Evolutionary conservation across 37 sponge, comb jelly and placozoan species (phyloP).

Genomic region (Petrosia ficiformis): DNA sequence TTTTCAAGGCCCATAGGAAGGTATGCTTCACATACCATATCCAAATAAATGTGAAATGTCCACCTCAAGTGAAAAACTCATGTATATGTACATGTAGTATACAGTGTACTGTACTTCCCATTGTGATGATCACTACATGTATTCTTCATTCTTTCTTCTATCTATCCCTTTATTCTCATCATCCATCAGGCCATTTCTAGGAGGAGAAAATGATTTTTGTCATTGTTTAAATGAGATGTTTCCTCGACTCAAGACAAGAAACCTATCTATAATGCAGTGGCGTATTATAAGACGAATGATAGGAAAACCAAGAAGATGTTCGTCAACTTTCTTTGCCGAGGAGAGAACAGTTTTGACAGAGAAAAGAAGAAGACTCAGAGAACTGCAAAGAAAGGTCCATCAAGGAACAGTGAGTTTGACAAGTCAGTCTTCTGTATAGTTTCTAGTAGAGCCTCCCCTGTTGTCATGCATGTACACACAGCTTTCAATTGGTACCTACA

Average conservation of each 20-base stretch:
- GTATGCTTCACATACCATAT: too few species aligned
- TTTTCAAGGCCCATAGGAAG: too few species aligned
- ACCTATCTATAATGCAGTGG: conserved; percentile 82
- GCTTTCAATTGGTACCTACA: background rate
- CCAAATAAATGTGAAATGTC: too few species aligned
- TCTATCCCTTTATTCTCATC: too few species aligned
- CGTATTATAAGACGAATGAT: conserved; percentile 68
- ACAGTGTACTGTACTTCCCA: too few species aligned
- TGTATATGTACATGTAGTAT: too few species aligned
- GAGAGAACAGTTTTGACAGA: conserved; percentile 70
- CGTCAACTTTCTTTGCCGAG: conserved; percentile 71
- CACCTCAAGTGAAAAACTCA: too few species aligned
- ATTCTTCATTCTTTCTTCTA: too few species aligned
- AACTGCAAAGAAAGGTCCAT: conserved; percentile 64
- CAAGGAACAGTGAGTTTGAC: conserved; percentile 53
- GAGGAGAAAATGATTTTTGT: conserved; percentile 84
- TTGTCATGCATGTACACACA: background rate
- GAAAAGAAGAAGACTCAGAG: conserved; percentile 65
- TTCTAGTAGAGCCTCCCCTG: background rate
- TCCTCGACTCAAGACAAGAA: conserved; percentile 70
- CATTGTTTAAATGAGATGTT: conserved; percentile 76
- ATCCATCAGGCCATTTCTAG: conserved; percentile 83
- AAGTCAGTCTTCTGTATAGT: background rate
- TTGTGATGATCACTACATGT: too few species aligned
- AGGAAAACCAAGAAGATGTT: conserved; percentile 92